Base-by-base conservation (phyloP, 1,140 invertebrate genomes). In the Caenorhabditis remanei region DNA sequence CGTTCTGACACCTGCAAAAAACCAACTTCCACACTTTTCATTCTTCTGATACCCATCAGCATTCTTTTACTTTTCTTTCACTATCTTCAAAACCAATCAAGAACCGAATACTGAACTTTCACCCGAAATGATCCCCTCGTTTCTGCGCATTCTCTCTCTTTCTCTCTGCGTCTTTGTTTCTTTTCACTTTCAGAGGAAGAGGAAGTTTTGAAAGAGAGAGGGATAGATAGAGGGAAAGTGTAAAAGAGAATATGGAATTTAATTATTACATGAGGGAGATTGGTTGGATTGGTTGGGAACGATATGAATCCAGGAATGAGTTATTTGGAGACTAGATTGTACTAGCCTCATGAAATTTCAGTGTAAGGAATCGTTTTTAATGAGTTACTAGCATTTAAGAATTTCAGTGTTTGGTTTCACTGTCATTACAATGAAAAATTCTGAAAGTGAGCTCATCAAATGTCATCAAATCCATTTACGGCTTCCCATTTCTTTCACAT, bases 101-200 rank as follows among this genome's bases (percentile, higher is more conserved):
- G 71, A 79, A 79, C 71, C 71, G 71, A 79, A 41, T 79, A 50
- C 43, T 79, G 71, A 79, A 79, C 71, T 79, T 79, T 71, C 65
- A 71, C 71, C 71, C 71, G 19, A 50, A 50, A 21, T 79, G 65
- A 71, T 71, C 65, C 40, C 41, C 32, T n/a, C 16, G 5, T 71
- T 19, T n/a, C 43, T 50, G 71, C 71, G 71, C 46, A 79, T 43
- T 43, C 67, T 65, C 32, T 43, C 67, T 65, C 32, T 75, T 48
- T 75, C 41, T 79, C 71, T 79, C 71, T 48, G 71, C 40, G 43
- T 79, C 46, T 79, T 14, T 79, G 5, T 50, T 50, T 24, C 19
- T 8, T 79, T 79, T 79, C 71, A 79, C 71, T 50, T 79, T 79
- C 46, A 79, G 46, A 79, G 24, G 14, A 63, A 63, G 8, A 1